Evolutionary conservation across 1,140 invertebrate genomes (phyloP).

Genomic region (Liolophura sinensis): DNA sequence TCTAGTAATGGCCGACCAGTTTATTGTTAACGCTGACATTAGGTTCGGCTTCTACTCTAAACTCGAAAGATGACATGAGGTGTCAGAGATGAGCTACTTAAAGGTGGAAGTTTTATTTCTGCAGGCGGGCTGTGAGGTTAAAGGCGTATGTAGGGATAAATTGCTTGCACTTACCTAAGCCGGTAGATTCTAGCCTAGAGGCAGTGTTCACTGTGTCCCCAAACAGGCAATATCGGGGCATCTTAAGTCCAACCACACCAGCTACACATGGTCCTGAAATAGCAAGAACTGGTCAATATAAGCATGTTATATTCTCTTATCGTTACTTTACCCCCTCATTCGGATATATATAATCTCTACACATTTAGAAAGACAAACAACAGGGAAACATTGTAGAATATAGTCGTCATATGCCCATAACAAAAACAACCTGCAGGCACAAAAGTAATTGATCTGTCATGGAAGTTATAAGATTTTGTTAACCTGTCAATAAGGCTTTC

Average conservation of each 20-base stretch:
- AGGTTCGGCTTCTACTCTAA: no score
- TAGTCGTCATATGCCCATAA: background rate
- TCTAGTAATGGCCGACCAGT: no score
- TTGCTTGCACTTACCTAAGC: conserved; percentile 27
- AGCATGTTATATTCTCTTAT: no score
- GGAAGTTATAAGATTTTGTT: background rate
- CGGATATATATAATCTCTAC: background rate
- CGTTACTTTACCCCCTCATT: no score
- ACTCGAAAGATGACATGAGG: no score
- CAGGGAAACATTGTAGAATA: background rate
- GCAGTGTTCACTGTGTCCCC: conserved; percentile 56
- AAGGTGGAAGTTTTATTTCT: no score
- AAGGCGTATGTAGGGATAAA: no score
- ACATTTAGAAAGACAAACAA: background rate
- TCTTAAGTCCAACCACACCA: conserved; percentile 51
- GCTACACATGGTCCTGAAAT: conserved; percentile 46
- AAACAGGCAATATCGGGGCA: conserved; percentile 51
- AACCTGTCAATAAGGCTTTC: no score
- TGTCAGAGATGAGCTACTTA: no score
- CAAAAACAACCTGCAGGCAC: background rate
- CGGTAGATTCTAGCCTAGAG: conserved; percentile 49
- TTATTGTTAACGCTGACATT: no score
- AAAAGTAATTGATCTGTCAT: background rate
- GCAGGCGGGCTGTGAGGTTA: no score
- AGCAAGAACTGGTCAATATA: no score